Evolutionary conservation across 1,140 invertebrate genomes (phyloP), one percentile per base, ranked within the genome.

Genomic region (Nilaparvata lugens): DNA sequence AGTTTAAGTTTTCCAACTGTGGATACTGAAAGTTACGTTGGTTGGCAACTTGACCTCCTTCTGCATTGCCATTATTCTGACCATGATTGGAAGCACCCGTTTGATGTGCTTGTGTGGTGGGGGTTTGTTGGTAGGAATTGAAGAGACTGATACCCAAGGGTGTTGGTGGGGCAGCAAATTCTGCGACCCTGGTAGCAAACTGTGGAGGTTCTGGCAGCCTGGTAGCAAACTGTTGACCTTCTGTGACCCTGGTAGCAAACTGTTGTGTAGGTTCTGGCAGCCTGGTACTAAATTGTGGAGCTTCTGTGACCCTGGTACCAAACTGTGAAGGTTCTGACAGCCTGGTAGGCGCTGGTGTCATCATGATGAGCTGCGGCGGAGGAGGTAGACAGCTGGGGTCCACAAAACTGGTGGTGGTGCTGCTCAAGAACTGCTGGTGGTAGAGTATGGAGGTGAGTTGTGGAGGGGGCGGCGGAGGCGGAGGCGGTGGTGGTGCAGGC

Each of bases 391-490:
- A 23, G 11, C 16, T 19, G 16, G 45, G 45, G 9, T 48, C 21
- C 11, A 48, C 45, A 18, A 48, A 48, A 16, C 45, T 48, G 9
- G 45, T 48, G 2, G 45, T 48, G 45, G 16, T 48, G 45, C 45
- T 48, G 19, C 9, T 56, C 7, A 54, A 43, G 2, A 35, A 9
- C 31, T 35, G 31, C 35, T 54, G 56, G n/a, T 43, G 61, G 25
- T 62, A 62, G 21, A 52, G 52, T 51, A 55, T 56, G 55, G 55
- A 42, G 11, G 52, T 63, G 52, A 53, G 51, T 42, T 62, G 60
- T 7, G 16, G 23, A n/a, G 52, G 19, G 16, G 52, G 23, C n/a
- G 52, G 19, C 1, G 52, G 4, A 21, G 48, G 14, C 2, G 52
- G 5, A 24, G 62, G 59, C 2, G 61, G 42, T 16, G 51, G 62